Evolutionary conservation across 2,113 vertebrate genomes (phyloP).

Genomic region (Hippolais icterina): DNA sequence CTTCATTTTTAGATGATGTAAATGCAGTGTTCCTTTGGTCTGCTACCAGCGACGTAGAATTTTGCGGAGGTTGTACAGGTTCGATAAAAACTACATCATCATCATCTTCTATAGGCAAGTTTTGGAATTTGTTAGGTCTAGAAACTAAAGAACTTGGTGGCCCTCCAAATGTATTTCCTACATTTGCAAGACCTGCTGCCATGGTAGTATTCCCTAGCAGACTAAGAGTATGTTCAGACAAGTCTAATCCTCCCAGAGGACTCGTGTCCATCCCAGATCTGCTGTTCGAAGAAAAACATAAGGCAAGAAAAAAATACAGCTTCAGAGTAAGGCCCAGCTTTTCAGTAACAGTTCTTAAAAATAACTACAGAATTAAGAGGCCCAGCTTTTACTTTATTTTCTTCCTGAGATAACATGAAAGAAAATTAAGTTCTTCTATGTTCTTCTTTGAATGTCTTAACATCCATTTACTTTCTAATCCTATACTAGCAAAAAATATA

Average conservation of each 20-base stretch:
- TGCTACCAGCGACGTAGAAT: conserved; percentile 55
- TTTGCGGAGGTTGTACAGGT: conserved; percentile 76
- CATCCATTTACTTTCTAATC: background rate
- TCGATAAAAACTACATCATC: conserved; percentile 95
- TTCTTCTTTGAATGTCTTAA: background rate
- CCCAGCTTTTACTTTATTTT: background rate
- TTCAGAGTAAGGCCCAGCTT: conserved; percentile 20
- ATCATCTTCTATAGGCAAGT: conserved; percentile 78
- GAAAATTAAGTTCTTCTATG: background rate
- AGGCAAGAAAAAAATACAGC: conserved; percentile 29
- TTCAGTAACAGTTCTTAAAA: background rate
- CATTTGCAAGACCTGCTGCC: conserved; percentile 85
- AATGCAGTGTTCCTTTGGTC: conserved; percentile 73
- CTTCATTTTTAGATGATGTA: conserved; percentile 75
- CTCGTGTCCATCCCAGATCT: conserved; percentile 84
- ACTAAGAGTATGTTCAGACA: conserved; percentile 72
- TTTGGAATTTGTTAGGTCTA: conserved; percentile 78
- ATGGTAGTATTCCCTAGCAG: conserved; percentile 79
- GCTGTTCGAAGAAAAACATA: conserved; percentile 56
- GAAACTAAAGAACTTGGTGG: conserved; percentile 74
- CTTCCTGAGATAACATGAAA: background rate
- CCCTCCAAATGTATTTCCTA: conserved; percentile 80
- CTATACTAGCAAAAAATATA: background rate
- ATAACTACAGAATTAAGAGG: background rate
- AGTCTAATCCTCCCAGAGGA: conserved; percentile 78